phyloP scores from a whole-genome alignment of 2,113 vertebrate genomes.

The Leucoraja erinaceus region DNA sequence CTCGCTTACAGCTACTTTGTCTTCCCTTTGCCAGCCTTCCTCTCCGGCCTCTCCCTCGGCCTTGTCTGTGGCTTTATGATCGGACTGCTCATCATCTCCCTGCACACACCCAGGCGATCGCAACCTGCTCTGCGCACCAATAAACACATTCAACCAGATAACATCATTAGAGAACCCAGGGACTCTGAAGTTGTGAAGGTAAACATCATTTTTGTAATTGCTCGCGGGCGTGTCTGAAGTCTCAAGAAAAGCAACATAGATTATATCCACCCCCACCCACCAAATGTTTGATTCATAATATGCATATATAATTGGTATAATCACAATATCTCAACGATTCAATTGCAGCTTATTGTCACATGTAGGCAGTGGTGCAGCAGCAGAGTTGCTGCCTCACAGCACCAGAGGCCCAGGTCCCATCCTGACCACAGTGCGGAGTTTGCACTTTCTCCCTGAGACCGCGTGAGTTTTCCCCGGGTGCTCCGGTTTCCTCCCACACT shows the following conservation, averaged over 20 bases:
- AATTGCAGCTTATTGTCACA: no score
- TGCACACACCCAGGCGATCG: conserved; percentile 50
- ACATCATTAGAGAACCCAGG: conserved; percentile 41
- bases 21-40: conserved; percentile 69
- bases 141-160: conserved; percentile 40
- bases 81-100: conserved; percentile 65
- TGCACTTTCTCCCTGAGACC: no score
- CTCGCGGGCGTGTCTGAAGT: background rate
- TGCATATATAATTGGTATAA: background rate
- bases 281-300: background rate
- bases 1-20: conserved; percentile 71
- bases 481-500: no score
- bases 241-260: background rate
- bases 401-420: no score
- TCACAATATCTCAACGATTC: background rate
- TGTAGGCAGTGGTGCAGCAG: no score
- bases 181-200: conserved; percentile 59
- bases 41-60: conserved; percentile 71
- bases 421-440: no score
- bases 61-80: conserved; percentile 66
- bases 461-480: no score
- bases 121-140: background rate
- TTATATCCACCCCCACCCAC: background rate
- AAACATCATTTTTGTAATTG: conserved; percentile 20
- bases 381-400: no score